phyloP scores from a whole-genome alignment of 2,797 vertebrate genomes.

The Anguilla marmorata region DNA sequence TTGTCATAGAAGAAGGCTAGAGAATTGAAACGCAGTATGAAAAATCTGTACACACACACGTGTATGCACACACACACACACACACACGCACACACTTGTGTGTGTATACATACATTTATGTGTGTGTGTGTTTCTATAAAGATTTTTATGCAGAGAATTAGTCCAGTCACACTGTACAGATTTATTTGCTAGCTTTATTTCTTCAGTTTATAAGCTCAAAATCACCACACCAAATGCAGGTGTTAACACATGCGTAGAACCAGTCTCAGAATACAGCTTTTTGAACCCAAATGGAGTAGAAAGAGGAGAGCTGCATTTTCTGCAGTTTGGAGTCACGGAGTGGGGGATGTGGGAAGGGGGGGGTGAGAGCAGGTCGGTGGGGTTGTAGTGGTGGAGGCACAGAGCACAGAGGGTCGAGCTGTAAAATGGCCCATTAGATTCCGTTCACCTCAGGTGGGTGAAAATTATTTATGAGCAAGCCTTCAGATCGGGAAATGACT shows the following conservation, averaged over 20 bases:
- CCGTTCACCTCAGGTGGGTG: neutral
- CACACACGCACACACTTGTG: too few relatives aligned
- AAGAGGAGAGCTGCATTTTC: too few relatives aligned
- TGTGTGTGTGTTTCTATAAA: neutral
- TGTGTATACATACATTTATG: too few relatives aligned
- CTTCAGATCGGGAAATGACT: neutral
- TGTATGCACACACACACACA: neutral
- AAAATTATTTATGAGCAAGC: neutral
- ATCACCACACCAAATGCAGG: neutral
- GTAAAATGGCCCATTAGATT: conserved; percentile 42
- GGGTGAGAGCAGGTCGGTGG: neutral
- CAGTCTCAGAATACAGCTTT: too few relatives aligned
- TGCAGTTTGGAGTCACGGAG: neutral
- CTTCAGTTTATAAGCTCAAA: neutral
- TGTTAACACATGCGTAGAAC: neutral
- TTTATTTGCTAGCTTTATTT: neutral
- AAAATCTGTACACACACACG: neutral
- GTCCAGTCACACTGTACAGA: neutral
- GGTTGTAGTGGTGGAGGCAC: neutral
- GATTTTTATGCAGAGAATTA: neutral
- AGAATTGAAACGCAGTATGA: neutral
- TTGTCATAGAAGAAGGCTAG: neutral
- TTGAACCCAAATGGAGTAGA: neutral
- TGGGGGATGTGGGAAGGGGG: neutral
- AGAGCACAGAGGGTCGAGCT: conserved; percentile 6